Evolutionary conservation across 2,888 invertebrate genomes (phyloP).

Genomic region (Epiblema foenella): DNA sequence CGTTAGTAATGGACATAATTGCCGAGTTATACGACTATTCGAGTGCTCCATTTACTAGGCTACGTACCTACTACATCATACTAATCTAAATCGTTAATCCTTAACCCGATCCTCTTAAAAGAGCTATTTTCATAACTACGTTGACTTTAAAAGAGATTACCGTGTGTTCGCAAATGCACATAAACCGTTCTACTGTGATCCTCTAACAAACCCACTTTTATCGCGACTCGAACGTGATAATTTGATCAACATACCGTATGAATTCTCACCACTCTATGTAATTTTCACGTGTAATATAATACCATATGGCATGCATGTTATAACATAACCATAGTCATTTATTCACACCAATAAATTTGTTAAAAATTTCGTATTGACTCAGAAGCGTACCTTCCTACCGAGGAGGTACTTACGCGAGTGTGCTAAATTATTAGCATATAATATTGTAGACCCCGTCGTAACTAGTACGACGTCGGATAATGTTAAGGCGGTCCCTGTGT

Average conservation of each 20-base stretch:
- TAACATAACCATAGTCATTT: too few species aligned
- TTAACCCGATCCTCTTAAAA: background rate
- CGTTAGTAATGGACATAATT: slow-evolving; percentile 46
- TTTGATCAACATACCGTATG: slow-evolving; percentile 26
- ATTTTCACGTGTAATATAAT: background rate
- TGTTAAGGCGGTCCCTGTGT: too few species aligned
- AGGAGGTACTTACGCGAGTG: too few species aligned
- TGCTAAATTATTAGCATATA: too few species aligned
- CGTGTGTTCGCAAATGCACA: slow-evolving; percentile 17
- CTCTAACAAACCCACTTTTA: slow-evolving; percentile 39
- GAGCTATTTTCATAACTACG: background rate
- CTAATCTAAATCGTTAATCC: background rate
- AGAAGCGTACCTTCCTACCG: too few species aligned
- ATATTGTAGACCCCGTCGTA: too few species aligned
- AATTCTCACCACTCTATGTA: slow-evolving; percentile 16
- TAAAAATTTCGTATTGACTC: too few species aligned
- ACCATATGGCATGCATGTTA: background rate
- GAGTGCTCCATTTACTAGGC: slow-evolving; percentile 35
- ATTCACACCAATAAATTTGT: too few species aligned
- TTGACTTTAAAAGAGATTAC: slow-evolving; percentile 11
- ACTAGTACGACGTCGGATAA: too few species aligned
- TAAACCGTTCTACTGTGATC: background rate
- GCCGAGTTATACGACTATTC: slow-evolving; percentile 36
- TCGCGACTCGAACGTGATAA: slow-evolving; percentile 26
- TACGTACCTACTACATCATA: background rate